Conservation (phyloP, 2,113 vertebrate species). For the Peromyscus polionotus region DNA sequence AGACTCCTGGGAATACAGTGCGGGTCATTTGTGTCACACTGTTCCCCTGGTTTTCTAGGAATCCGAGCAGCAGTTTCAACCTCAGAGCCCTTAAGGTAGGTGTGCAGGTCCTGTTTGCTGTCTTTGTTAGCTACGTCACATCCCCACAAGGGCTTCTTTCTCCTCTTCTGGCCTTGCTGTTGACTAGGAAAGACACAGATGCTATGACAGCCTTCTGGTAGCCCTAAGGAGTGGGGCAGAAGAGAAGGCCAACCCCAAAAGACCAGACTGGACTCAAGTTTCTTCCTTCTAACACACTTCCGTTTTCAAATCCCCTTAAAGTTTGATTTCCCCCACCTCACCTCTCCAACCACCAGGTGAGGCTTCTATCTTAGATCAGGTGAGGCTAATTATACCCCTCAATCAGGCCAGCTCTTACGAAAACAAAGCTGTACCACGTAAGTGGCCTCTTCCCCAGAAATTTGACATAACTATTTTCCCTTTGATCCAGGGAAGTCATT, state of each 20-base stretch:
- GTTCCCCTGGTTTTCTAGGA: slow-evolving; percentile 66
- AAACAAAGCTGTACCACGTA: neutral
- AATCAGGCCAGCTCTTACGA: neutral
- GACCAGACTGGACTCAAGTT: neutral
- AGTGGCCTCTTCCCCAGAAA: neutral
- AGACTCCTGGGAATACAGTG: neutral
- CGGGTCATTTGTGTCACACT: neutral
- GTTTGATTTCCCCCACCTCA: neutral
- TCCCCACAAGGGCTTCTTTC: neutral
- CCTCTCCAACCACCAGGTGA: neutral
- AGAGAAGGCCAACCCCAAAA: neutral
- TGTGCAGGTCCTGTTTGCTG: fast-evolving
- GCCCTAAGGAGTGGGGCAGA: neutral
- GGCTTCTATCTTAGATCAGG: neutral
- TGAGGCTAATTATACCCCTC: neutral
- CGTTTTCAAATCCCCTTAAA: neutral
- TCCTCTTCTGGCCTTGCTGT: neutral
- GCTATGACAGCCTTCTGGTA: too few species aligned
- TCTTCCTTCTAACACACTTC: neutral
- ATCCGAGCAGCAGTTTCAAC: neutral
- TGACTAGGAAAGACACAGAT: neutral
- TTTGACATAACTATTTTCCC: slow-evolving; percentile 18
- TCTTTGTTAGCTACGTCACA: neutral
- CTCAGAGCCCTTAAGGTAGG: slow-evolving; percentile 57
- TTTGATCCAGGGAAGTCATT: slow-evolving; percentile 83